A percentile compares a stretch with the other conserved stretches of the same genome.
Conservation (phyloP, 2,888 invertebrate species). For the Drosophila mulleri region DNA sequence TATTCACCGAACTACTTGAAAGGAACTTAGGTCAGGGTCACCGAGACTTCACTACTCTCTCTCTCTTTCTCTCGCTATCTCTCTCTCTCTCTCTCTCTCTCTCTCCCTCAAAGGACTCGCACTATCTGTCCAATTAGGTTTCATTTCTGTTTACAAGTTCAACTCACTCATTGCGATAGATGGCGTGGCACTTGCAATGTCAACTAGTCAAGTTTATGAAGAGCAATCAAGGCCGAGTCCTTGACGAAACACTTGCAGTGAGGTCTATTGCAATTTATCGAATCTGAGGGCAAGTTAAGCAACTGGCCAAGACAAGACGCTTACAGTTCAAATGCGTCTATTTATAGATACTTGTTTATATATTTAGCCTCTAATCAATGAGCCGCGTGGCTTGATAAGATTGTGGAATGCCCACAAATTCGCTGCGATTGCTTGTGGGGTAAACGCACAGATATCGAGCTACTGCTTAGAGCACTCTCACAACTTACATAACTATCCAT, state of each 20-base stretch:
- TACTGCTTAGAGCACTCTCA: conserved; percentile 8
- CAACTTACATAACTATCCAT: conserved; percentile 11
- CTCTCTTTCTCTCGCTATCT: background rate
- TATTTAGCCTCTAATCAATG: conserved; percentile 69
- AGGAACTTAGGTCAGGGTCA: background rate
- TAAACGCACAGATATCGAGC: conserved; percentile 43
- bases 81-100: background rate
- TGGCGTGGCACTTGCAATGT: conserved; percentile 17
- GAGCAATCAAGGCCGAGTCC: conserved; percentile 13
- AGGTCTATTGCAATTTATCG: background rate
- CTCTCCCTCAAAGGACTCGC: background rate
- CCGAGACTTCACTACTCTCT: background rate
- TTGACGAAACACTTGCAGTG: conserved; percentile 13
- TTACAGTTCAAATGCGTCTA: conserved; percentile 43
- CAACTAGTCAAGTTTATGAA: conserved; percentile 3
- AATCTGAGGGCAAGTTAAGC: background rate
- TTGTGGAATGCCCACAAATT: conserved; percentile 48
- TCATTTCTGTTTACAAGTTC: conserved; percentile 23
- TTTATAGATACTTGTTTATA: conserved; percentile 70
- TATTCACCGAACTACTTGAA: too few species aligned
- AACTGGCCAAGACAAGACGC: conserved; percentile 36
- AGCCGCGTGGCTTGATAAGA: conserved; percentile 58
- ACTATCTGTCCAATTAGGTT: conserved; percentile 4
- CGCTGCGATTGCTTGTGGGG: conserved; percentile 25
- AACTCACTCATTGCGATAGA: conserved; percentile 22